Percentiles rank a stretch among this genome's conserved stretches.
Evolutionary conservation across 2,113 vertebrate species (phyloP).

Genomic region (Haemorhous mexicanus): DNA sequence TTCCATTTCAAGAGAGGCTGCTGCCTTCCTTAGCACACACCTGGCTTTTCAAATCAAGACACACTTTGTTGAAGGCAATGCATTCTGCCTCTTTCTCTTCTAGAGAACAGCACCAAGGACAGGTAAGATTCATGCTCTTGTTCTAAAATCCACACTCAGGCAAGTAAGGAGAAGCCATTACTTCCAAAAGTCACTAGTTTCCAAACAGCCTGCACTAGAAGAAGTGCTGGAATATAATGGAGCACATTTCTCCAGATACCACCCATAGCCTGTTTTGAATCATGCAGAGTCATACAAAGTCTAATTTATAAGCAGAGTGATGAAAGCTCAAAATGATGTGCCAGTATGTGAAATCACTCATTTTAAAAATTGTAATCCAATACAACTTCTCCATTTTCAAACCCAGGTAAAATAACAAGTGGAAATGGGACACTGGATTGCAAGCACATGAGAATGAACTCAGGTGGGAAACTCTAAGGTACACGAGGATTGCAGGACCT

Average conservation of each 20-base stretch:
- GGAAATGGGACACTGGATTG: neutral
- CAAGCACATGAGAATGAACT: neutral
- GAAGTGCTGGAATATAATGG: rapidly evolving
- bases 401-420: neutral
- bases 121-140: neutral
- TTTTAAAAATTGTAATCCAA: neutral
- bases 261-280: rapidly evolving
- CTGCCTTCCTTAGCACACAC: neutral
- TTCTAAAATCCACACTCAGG: neutral
- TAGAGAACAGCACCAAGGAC: neutral
- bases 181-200: neutral
- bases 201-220: neutral
- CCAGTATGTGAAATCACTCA: neutral
- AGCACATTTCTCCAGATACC: neutral
- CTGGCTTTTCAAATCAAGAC: neutral
- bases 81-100: neutral
- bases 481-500: neutral
- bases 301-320: neutral
- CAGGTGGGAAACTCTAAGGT: neutral
- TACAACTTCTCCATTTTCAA: constrained; percentile 5
- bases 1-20: neutral
- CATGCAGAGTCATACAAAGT: neutral
- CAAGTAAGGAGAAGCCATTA: neutral
- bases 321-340: neutral
- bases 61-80: neutral